Evolutionary conservation across 2,797 vertebrate species (phyloP).

Genomic region (Odontamblyopus lacepedii): DNA sequence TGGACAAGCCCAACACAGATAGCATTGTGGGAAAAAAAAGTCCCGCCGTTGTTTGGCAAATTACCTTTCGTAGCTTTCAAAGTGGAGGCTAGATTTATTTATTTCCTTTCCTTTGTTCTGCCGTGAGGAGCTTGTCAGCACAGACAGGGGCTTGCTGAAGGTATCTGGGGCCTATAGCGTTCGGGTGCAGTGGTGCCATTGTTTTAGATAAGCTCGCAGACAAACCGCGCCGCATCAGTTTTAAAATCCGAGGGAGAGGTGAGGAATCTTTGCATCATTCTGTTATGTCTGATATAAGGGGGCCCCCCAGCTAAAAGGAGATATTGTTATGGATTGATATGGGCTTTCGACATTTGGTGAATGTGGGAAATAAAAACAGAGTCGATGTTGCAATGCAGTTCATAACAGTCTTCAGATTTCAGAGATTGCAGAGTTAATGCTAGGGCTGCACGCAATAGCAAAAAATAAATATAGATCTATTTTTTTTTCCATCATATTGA

Average conservation of each 20-base stretch:
- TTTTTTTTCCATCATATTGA: too few relatives aligned
- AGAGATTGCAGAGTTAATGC: too few relatives aligned
- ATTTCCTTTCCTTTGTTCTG: slow-evolving; percentile 45
- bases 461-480: too few relatives aligned
- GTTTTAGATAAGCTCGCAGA: slow-evolving; percentile 45
- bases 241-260: slow-evolving; percentile 22
- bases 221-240: slow-evolving; percentile 12
- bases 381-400: not conserved
- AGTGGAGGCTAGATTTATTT: slow-evolving; percentile 43
- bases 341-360: not conserved
- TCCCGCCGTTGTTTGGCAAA: slow-evolving; percentile 45
- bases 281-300: not conserved
- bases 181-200: slow-evolving; percentile 23
- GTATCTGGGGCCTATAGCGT: slow-evolving; percentile 22
- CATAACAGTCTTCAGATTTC: slow-evolving; percentile 15
- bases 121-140: slow-evolving; percentile 36
- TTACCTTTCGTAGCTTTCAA: slow-evolving; percentile 50
- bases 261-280: slow-evolving; percentile 11
- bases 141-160: slow-evolving; percentile 37
- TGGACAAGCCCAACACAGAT: slow-evolving; percentile 20
- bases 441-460: too few relatives aligned
- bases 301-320: not conserved
- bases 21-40: slow-evolving; percentile 16
- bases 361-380: not conserved
- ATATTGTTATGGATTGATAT: not conserved